Percentiles rank a stretch among this genome's conserved stretches.
These are phyloP conservation scores for Pocillopora grandis DNA, from an alignment of 92 coral and sea anemone genomes.

Conservation along the genomic window DNA sequence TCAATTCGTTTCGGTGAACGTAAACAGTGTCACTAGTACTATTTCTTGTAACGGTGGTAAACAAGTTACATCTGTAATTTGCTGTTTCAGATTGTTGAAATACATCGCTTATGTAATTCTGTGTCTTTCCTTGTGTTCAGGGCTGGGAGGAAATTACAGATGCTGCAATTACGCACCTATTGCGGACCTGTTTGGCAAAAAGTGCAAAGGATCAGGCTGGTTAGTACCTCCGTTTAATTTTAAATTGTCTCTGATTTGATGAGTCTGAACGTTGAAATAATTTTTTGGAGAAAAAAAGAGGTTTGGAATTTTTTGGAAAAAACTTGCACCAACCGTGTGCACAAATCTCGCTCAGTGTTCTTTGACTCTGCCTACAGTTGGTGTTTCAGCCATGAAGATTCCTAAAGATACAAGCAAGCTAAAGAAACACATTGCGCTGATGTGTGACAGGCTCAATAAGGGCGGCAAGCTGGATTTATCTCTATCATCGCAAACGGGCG, in stretches of 20 bases:
- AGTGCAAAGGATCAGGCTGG: conserved; percentile 97
- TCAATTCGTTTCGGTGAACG: too few relatives aligned
- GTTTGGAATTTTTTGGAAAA: too few relatives aligned
- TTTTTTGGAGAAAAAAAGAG: too few relatives aligned
- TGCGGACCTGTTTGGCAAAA: conserved; percentile 93
- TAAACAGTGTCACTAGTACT: too few relatives aligned
- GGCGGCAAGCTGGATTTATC: conserved; percentile 89
- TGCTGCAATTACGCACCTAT: conserved; percentile 87
- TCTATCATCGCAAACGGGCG: conserved; percentile 72
- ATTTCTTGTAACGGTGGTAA: too few relatives aligned
- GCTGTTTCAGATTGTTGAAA: too few relatives aligned
- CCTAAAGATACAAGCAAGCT: conserved; percentile 94
- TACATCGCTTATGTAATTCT: too few relatives aligned
- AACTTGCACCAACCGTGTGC: neutral
- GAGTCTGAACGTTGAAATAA: too few relatives aligned
- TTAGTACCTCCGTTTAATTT: neutral
- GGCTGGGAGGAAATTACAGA: conserved; percentile 99
- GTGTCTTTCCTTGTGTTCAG: conserved; percentile 31
- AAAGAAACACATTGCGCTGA: conserved; percentile 92
- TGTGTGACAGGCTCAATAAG: conserved; percentile 94
- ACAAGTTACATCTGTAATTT: too few relatives aligned
- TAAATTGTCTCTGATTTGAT: neutral
- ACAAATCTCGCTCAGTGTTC: neutral
- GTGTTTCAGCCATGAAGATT: conserved; percentile 74
- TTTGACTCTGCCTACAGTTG: conserved; percentile 46